These are phyloP conservation scores for Agrilus mali DNA, from an alignment of 2,888 invertebrate genomes.

Conservation along the genomic window DNA sequence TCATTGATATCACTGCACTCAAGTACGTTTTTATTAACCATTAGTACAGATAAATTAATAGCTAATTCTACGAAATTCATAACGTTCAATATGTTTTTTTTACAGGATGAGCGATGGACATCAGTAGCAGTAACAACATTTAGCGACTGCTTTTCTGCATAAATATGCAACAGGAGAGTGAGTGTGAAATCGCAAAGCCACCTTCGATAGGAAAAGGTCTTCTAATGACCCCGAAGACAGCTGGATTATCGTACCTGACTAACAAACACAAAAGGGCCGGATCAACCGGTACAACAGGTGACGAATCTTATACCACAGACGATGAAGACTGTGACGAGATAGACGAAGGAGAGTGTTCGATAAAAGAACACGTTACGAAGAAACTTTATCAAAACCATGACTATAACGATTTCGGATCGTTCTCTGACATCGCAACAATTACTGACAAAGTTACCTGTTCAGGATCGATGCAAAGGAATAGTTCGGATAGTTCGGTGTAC, in stretches of 20 bases:
- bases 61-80: no score
- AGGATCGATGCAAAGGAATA: constrained; percentile 25
- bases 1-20: no score
- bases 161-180: no score
- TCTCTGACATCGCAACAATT: constrained; percentile 28
- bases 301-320: constrained; percentile 41
- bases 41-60: no score
- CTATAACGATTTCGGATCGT: constrained; percentile 23
- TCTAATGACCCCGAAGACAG: constrained; percentile 23
- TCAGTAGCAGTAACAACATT: no score
- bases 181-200: no score
- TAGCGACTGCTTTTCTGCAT: no score
- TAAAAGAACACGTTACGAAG: constrained; percentile 32
- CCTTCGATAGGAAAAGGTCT: constrained; percentile 18
- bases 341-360: constrained; percentile 36
- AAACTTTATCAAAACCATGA: constrained; percentile 30
- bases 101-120: no score
- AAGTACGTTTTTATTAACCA: no score
- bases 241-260: constrained; percentile 13
- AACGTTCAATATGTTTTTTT: no score
- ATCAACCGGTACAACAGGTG: constrained; percentile 41
- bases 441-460: constrained; percentile 25
- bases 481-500: constrained; percentile 31
- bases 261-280: constrained; percentile 25
- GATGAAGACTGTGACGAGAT: constrained; percentile 35